Evolutionary conservation across 2,797 vertebrate species (phyloP), one percentile per base, ranked within the genome.

Genomic region (Tragelaphus eurycerus): DNA sequence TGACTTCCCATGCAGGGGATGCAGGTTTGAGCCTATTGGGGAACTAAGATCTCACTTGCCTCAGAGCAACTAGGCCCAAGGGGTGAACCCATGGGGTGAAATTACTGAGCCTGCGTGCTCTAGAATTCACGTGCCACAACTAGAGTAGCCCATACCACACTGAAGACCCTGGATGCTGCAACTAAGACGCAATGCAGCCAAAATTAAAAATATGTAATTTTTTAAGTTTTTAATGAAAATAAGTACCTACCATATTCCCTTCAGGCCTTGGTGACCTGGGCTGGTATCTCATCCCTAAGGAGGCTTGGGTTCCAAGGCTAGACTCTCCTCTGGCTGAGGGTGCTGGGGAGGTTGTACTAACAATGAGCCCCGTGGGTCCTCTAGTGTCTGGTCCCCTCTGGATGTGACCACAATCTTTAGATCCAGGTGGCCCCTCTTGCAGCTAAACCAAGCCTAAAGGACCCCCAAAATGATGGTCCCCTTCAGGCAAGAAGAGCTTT

Each of bases 91-190:
- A 0, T 34, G 31, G 62, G n/a, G 17, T 67, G 8, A 67, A 67
- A 67, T 16, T 5, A 19, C 31, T 34, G 62, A 67, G 62, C n/a
- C n/a, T 4, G 0, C 4, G 0, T 34, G 8, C n/a, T 67, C 16
- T 19, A 67, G n/a, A 67, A 67, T 34, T 67, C 62, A 11, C 1
- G 1, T 7, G 1, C 62, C 62, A 64, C 62, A 67, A 10, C 62
- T 67, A 19, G 62, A 34, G 62, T 67, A 34, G n/a, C 62, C 62
- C n/a, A 34, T 10, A 2, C 16, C 62, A 34, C n/a, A 5, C 0
- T 67, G 62, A 19, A 67, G 16, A 19, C 31, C 29, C 31, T n/a
- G 60, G n/a, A 34, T 19, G 62, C 62, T 5, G n/a, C 62, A 67
- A n/a, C n/a, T 34, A 67, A 19, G 62, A 67, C 0, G 8, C 62